phyloP scores from a whole-genome alignment of 2,888 invertebrate species.

The Pseudanteris insignis region DNA sequence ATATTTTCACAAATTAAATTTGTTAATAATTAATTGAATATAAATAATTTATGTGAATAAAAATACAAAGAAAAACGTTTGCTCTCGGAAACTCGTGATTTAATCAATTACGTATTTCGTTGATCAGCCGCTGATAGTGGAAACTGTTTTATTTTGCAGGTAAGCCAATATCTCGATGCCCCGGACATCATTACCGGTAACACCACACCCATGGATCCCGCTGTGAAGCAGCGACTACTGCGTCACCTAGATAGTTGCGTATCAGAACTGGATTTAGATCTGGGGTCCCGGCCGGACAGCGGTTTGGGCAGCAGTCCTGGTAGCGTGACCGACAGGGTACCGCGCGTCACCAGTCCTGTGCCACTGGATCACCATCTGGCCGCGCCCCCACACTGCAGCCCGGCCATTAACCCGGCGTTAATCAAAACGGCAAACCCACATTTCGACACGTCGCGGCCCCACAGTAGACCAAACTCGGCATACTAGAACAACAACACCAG shows the following conservation, averaged over 20 bases:
- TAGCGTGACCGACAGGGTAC: constrained; percentile 61
- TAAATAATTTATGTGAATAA: too few relatives aligned
- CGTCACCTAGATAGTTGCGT: constrained; percentile 73
- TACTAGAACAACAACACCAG: constrained; percentile 68
- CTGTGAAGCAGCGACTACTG: constrained; percentile 71
- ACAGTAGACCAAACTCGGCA: constrained; percentile 65
- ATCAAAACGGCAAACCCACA: constrained; percentile 55
- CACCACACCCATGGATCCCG: constrained; percentile 70
- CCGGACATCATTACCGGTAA: constrained; percentile 71
- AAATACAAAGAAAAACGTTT: too few relatives aligned
- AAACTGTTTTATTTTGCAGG: too few relatives aligned
- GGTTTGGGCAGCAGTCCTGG: constrained; percentile 64
- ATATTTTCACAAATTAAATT: too few relatives aligned
- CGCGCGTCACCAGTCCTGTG: constrained; percentile 58
- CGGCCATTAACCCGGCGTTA: constrained; percentile 49
- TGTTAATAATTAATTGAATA: too few relatives aligned
- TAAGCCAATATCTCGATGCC: constrained; percentile 71
- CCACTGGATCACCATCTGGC: constrained; percentile 58
- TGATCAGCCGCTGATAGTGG: too few relatives aligned
- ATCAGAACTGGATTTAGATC: constrained; percentile 72
- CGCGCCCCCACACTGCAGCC: constrained; percentile 66
- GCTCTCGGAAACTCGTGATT: too few relatives aligned
- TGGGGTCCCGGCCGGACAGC: constrained; percentile 66
- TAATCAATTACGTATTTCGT: too few relatives aligned
- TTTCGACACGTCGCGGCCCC: constrained; percentile 60